phyloP scores from a whole-genome alignment of 2,888 invertebrate species.

The Frankliniella intonsa region DNA sequence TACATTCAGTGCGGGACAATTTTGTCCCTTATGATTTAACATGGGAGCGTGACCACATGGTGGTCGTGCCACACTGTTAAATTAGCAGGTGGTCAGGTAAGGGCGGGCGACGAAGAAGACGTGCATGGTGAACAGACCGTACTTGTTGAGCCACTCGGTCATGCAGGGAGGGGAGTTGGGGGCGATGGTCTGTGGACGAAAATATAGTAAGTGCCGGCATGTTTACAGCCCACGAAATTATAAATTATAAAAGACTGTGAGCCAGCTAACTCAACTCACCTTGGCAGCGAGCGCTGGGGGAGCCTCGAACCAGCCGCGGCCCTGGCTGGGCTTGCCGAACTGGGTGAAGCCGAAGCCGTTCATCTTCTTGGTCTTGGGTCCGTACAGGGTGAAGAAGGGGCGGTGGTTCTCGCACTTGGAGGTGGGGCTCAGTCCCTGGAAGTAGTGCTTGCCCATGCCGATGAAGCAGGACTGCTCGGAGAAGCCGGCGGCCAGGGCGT shows the following conservation, averaged over 20 bases:
- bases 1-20: too few relatives aligned
- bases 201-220: background rate
- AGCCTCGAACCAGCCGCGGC: conserved; percentile 27
- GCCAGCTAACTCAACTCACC: background rate
- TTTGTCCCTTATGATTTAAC: too few relatives aligned
- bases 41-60: too few relatives aligned
- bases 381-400: conserved; percentile 30
- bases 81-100: conserved; percentile 29
- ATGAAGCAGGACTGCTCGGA: conserved; percentile 25
- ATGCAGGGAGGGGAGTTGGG: conserved; percentile 32
- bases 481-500: background rate
- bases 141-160: conserved; percentile 17
- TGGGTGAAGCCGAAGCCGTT: conserved; percentile 29
- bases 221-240: too few relatives aligned
- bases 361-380: conserved; percentile 9
- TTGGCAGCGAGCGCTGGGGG: background rate
- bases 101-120: conserved; percentile 32
- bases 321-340: conserved; percentile 22
- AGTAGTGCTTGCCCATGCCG: conserved; percentile 32
- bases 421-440: background rate
- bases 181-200: conserved; percentile 29
- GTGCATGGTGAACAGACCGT: conserved; percentile 32
- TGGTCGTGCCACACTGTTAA: too few relatives aligned
- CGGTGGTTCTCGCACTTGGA: conserved; percentile 22
- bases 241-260: too few relatives aligned